Base-by-base conservation (phyloP, 92 coral and sea anemone species). In the Hydrozoanthus gracilis region DNA sequence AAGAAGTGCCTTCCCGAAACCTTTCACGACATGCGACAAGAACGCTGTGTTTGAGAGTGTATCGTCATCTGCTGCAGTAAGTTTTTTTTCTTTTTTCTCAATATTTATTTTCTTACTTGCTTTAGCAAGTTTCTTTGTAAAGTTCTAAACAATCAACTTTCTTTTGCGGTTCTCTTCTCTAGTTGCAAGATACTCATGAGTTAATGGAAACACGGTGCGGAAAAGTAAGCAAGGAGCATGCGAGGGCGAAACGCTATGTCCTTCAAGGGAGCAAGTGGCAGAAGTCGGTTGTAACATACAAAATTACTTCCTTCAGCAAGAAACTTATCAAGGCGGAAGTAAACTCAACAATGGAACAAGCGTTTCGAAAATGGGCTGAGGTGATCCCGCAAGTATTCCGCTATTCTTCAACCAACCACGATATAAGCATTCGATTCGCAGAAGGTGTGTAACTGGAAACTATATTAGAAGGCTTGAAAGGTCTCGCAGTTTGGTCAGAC, bases 341-440 rank as follows among this genome's bases (percentile, higher is more conserved):
- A 48, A 4, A 70, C 13, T 7, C 14, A 3, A 35, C 74, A 13
- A 10, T 70, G 14, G 13, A 70, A 20, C 5, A 27, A 70, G 74
- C 74, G 9, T 70, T 70, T 70, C 74, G 74, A 9, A 70, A 70
- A 39, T 70, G 74, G 74, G 74, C 74, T n/a, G 74, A 70, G 20
- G 74, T 70, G 74, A 3, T 39, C 6, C 74, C 74, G n/a, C 74
- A 20, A 14, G 74, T 70, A 39, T 70, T 70, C 49, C 74, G 74
- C 12, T 3, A 39, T 3, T 8, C 74, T 4, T 39, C 74, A 39
- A 14, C 46, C 13, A 20, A 27, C 7, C 12, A 27, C 27, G 74
- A 70, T 12, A 70, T 70, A 14, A 39, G 44, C 13, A 35, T 70
- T 14, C 74, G 74, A 3, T 70, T 70, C 20, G 74, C 50, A 20